phyloP scores from a whole-genome alignment of 2,888 invertebrate genomes.

The Dynastes maya region DNA sequence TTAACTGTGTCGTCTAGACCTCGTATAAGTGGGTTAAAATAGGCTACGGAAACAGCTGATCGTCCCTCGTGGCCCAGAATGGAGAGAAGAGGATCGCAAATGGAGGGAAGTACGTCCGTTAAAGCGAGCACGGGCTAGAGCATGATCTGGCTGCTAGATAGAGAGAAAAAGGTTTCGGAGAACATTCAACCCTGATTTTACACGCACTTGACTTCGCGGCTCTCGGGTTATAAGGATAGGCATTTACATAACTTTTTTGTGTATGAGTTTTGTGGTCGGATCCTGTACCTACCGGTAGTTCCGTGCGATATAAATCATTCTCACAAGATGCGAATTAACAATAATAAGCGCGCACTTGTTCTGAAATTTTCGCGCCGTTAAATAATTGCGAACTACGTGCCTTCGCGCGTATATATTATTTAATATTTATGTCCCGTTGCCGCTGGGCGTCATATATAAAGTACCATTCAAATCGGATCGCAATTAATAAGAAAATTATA shows the following conservation, averaged over 20 bases:
- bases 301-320: slow-evolving; percentile 49
- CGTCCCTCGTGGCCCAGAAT: slow-evolving; percentile 66
- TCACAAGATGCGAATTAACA: slow-evolving; percentile 49
- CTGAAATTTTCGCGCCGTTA: slow-evolving; percentile 30
- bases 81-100: slow-evolving; percentile 56
- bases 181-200: slow-evolving; percentile 73
- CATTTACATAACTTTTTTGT: slow-evolving; percentile 66
- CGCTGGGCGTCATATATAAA: slow-evolving; percentile 33
- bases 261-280: slow-evolving; percentile 43
- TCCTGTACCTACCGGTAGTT: slow-evolving; percentile 11
- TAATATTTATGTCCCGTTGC: slow-evolving; percentile 34
- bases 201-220: slow-evolving; percentile 74
- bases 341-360: slow-evolving; percentile 52
- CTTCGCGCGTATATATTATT: slow-evolving; percentile 29
- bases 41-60: slow-evolving; percentile 69
- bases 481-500: slow-evolving; percentile 34
- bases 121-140: slow-evolving; percentile 56
- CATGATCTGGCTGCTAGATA: slow-evolving; percentile 62
- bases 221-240: slow-evolving; percentile 62
- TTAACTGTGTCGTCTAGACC: slow-evolving; percentile 64
- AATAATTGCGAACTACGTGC: slow-evolving; percentile 29
- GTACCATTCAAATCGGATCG: slow-evolving; percentile 26
- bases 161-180: slow-evolving; percentile 61
- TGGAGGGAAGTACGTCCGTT: slow-evolving; percentile 53
- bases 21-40: slow-evolving; percentile 60